Base-by-base conservation (phyloP, 2,113 vertebrate species). In the Nannospalax galili region DNA sequence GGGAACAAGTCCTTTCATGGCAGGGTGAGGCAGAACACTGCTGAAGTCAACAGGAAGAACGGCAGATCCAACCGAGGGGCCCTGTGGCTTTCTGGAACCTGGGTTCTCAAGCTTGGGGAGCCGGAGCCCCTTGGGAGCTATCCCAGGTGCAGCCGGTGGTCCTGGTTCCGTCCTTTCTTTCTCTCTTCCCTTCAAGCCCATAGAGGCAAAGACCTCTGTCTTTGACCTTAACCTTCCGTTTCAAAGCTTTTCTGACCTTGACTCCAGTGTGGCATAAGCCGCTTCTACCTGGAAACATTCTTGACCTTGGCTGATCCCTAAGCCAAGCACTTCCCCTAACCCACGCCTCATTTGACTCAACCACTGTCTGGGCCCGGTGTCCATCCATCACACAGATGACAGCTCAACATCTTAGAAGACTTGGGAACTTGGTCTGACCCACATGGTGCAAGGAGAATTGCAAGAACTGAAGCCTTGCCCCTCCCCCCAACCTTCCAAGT, bases 401-500 rank as follows among this genome's bases (percentile, higher is more conserved):
- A 65, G 52, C 60, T 17, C 17, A 2, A 32, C 60, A 22, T n/a
- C 42, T 22, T 17, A 24, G 9, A 42, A 35, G 72, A 8, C 3
- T 82, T 35, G 0, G 78, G 64, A 64, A 65, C 40, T 40, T 67
- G 48, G 42, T 20, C 30, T 7, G 17, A 40, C 6, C 30, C 24
- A 3, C 1, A 0, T 1, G 3, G 60, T 67, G n/a, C 60, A 37
- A 65, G 58, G 11, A 17, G 4, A 24, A 42, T 56, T 40, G 0
- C 8, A 26, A 8, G 0, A 40, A 52, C 7, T 0, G 26, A 62
- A 58, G n/a, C n/a, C n/a, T n/a, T n/a, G n/a, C n/a, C n/a, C n/a
- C n/a, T n/a, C n/a, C n/a, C n/a, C n/a, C n/a, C n/a, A n/a, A n/a
- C n/a, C n/a, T n/a, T n/a, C n/a, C n/a, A n/a, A n/a, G n/a, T n/a